These are phyloP conservation scores for Eidolon helvum DNA, from an alignment of 2,113 vertebrate genomes.

Conservation along the genomic window DNA sequence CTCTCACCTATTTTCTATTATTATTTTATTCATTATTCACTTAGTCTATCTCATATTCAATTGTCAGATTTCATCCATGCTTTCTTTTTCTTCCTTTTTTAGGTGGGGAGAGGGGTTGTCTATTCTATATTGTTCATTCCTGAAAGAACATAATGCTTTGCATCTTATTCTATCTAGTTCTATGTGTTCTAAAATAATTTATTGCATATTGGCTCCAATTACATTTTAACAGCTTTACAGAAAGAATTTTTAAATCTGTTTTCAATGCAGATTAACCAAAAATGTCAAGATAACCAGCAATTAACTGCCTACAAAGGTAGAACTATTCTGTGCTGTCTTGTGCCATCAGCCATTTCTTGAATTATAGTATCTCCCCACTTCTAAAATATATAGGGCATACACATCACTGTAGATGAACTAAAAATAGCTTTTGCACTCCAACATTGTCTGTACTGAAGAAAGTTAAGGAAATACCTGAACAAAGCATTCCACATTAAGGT, in stretches of 20 bases:
- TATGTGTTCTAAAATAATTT: neutral
- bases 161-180: neutral
- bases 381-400: neutral
- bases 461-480: neutral
- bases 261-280: neutral
- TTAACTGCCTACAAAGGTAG: neutral
- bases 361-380: neutral
- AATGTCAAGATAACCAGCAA: neutral
- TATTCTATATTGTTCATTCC: neutral
- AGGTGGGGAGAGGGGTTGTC: neutral
- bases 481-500: neutral
- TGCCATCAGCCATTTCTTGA: neutral
- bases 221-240: neutral
- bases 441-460: neutral
- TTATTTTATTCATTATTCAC: neutral
- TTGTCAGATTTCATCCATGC: neutral
- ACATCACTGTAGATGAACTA: neutral
- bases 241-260: neutral
- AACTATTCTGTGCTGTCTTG: neutral
- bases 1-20: neutral
- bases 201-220: neutral
- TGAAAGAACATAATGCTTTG: neutral
- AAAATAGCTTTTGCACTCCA: neutral
- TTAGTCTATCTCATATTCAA: neutral
- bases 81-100: neutral